Evolutionary conservation across 2,797 vertebrate species (phyloP).

Genomic region (Leuciscus waleckii): DNA sequence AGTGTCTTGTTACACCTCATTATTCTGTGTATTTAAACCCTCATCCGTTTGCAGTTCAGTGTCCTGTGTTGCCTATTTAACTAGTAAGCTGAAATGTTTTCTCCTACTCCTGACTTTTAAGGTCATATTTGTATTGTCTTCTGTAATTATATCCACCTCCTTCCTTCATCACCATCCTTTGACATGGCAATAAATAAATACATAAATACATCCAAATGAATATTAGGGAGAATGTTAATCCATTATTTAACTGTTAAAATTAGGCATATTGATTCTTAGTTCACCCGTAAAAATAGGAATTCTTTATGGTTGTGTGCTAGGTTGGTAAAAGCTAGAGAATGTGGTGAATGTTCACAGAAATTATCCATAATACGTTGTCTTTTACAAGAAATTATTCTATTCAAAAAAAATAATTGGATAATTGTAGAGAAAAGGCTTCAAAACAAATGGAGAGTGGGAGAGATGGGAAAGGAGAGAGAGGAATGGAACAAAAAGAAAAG

Average conservation of each 20-base stretch:
- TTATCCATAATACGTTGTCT: not conserved
- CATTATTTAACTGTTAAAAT: not conserved
- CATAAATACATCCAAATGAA: not conserved
- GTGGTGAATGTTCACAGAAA: constrained; percentile 8
- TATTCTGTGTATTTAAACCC: too few relatives aligned
- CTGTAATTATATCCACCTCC: not conserved
- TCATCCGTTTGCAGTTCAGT: too few relatives aligned
- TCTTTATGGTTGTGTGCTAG: not conserved
- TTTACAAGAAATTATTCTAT: constrained; percentile 15
- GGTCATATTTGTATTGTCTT: not conserved
- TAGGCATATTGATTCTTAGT: not conserved
- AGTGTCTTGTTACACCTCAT: too few relatives aligned
- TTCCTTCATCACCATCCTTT: not conserved
- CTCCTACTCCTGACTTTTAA: not conserved
- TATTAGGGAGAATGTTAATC: not conserved
- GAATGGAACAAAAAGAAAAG: not conserved
- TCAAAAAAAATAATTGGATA: constrained; percentile 23
- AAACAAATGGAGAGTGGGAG: constrained; percentile 20
- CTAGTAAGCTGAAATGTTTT: too few relatives aligned
- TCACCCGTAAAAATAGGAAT: not conserved
- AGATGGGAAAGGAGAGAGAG: not conserved
- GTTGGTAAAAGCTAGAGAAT: constrained; percentile 11
- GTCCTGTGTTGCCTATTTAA: too few relatives aligned
- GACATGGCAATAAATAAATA: not conserved
- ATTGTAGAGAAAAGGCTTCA: constrained; percentile 45